phyloP scores from a whole-genome alignment of 1,140 invertebrate species.

The Drosophila triauraria region DNA sequence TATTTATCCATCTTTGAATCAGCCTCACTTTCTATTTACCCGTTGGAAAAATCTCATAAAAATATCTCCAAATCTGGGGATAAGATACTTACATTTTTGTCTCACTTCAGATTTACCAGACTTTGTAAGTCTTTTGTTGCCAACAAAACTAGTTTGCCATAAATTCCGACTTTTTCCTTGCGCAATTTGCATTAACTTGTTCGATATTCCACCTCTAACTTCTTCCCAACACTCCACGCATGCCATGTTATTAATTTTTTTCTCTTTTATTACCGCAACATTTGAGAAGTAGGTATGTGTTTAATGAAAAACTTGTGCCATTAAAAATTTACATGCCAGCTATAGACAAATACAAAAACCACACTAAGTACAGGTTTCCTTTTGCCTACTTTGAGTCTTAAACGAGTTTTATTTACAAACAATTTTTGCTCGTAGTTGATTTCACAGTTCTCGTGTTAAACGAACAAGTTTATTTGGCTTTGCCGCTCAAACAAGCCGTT shows the following conservation, averaged over 20 bases:
- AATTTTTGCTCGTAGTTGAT: conserved; percentile 62
- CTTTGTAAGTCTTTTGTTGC: neutral
- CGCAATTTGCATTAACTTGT: conserved; percentile 28
- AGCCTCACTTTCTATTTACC: neutral
- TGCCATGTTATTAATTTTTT: conserved; percentile 18
- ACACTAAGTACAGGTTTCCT: conserved; percentile 49
- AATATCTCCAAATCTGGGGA: neutral
- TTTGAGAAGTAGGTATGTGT: conserved; percentile 31
- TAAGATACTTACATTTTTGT: neutral
- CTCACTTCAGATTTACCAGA: neutral
- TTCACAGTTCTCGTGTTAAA: conserved; percentile 79
- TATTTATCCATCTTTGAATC: neutral
- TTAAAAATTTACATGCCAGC: conserved; percentile 76
- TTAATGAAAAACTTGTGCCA: conserved; percentile 78
- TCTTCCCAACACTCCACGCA: conserved; percentile 24
- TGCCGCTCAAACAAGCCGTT: conserved; percentile 28
- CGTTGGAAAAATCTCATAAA: neutral
- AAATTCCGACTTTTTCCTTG: conserved; percentile 12
- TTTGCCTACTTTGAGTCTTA: conserved; percentile 38
- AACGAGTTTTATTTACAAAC: conserved; percentile 82
- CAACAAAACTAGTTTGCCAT: neutral
- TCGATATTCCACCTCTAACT: conserved; percentile 18
- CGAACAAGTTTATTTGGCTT: conserved; percentile 72
- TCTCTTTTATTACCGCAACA: conserved; percentile 26
- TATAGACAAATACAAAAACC: conserved; percentile 23